Percentiles rank a stretch among this genome's conserved stretches.
These are phyloP conservation scores for Helicorthomorpha holstii DNA, from an alignment of 1,140 invertebrate genomes.

Conservation along the genomic window DNA sequence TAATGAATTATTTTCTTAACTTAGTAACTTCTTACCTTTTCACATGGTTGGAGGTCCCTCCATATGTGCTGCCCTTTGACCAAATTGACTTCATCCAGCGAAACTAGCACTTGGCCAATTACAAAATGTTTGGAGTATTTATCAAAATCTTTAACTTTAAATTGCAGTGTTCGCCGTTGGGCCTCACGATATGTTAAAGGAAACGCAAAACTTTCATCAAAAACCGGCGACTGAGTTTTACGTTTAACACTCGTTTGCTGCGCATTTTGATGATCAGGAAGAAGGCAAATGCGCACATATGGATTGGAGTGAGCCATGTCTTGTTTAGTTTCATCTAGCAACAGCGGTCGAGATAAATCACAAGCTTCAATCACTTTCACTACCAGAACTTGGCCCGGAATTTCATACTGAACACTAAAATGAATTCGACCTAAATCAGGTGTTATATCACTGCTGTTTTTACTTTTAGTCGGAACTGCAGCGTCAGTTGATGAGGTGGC, in stretches of 20 bases:
- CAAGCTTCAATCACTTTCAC: constrained; percentile 28
- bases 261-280: constrained; percentile 31
- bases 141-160: constrained; percentile 33
- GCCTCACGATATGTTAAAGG: constrained; percentile 28
- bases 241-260: constrained; percentile 30
- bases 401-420: constrained; percentile 27
- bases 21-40: no score
- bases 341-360: constrained; percentile 24
- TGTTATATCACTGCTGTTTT: constrained; percentile 19
- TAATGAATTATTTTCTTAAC: no score
- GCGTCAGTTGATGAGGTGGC: constrained; percentile 16
- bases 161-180: constrained; percentile 26
- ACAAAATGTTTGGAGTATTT: constrained; percentile 29
- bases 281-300: constrained; percentile 29
- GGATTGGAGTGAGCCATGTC: constrained; percentile 30
- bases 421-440: constrained; percentile 25
- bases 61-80: constrained; percentile 31
- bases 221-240: constrained; percentile 32
- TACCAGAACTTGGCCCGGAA: constrained; percentile 20
- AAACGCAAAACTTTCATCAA: constrained; percentile 33
- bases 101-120: constrained; percentile 30
- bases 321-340: constrained; percentile 23
- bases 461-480: constrained; percentile 23
- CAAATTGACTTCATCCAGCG: constrained; percentile 28
- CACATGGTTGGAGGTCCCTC: constrained; percentile 26